phyloP scores from a whole-genome alignment of 2,113 vertebrate genomes.

The Varanus komodoensis region DNA sequence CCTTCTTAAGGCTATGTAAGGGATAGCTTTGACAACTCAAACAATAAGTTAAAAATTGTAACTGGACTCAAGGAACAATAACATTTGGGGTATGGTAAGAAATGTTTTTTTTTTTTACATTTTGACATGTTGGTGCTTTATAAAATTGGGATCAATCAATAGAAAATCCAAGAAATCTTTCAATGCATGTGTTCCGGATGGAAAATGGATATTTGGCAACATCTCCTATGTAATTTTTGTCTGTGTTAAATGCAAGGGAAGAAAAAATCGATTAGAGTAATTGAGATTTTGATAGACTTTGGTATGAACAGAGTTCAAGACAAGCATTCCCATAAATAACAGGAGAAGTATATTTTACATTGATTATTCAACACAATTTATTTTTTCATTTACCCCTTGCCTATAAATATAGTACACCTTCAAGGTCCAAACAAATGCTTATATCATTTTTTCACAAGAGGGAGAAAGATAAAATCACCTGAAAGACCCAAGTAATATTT shows the following conservation, averaged over 20 bases:
- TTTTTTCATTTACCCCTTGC: conserved; percentile 17
- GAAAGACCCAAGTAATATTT: background rate
- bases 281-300: conserved; percentile 6
- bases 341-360: conserved; percentile 26
- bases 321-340: background rate
- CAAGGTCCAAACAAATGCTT: conserved; percentile 1
- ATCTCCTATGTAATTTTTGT: background rate
- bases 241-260: background rate
- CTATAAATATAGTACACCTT: background rate
- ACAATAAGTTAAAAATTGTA: background rate
- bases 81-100: background rate
- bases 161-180: background rate
- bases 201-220: conserved; percentile 15
- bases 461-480: background rate
- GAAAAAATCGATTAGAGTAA: background rate
- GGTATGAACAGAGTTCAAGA: background rate
- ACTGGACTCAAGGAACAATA: background rate
- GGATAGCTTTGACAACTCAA: conserved; percentile 15
- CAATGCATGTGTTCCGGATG: background rate
- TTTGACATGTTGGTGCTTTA: background rate
- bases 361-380: conserved; percentile 17
- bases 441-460: background rate
- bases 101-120: background rate
- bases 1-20: conserved; percentile 39
- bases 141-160: background rate